Conservation (phyloP, 92 coral and sea anemone genomes). For the Pocillopora grandis region DNA sequence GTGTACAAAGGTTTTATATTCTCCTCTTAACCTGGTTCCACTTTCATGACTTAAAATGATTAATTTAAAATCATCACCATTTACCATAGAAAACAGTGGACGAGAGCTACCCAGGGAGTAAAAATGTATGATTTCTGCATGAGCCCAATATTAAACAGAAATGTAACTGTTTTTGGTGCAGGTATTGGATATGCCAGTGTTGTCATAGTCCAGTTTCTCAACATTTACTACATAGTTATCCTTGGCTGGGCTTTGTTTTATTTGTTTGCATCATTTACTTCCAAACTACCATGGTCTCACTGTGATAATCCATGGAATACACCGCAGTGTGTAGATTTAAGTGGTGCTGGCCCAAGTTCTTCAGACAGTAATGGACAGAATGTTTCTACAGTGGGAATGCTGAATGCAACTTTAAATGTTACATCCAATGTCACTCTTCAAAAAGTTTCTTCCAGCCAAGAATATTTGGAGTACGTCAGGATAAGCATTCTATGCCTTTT, state of each 20-base stretch:
- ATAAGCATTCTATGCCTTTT: too few species aligned
- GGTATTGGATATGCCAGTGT: constrained; percentile 93
- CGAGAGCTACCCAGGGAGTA: background rate
- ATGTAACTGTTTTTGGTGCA: background rate
- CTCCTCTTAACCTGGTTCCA: too few species aligned
- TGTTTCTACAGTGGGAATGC: background rate
- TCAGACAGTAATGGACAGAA: background rate
- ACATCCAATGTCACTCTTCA: background rate
- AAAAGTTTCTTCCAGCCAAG: constrained; percentile 70
- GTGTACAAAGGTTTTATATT: too few species aligned
- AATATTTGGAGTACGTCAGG: constrained; percentile 79
- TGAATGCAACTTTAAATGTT: background rate
- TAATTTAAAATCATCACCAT: too few species aligned
- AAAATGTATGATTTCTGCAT: background rate
- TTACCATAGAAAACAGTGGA: background rate
- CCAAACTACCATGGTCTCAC: constrained; percentile 84
- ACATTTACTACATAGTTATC: constrained; percentile 84
- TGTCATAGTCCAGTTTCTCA: constrained; percentile 78
- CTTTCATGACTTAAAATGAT: too few species aligned
- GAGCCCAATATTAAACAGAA: background rate
- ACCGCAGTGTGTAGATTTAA: constrained; percentile 45
- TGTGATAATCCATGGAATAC: constrained; percentile 90
- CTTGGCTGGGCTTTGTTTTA: constrained; percentile 86
- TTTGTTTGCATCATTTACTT: constrained; percentile 82
- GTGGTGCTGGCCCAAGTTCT: constrained; percentile 12